A percentile compares a stretch with the other conserved stretches of the same genome.
Evolutionary conservation across 2,888 invertebrate species (phyloP).

Genomic region (Allacma fusca): DNA sequence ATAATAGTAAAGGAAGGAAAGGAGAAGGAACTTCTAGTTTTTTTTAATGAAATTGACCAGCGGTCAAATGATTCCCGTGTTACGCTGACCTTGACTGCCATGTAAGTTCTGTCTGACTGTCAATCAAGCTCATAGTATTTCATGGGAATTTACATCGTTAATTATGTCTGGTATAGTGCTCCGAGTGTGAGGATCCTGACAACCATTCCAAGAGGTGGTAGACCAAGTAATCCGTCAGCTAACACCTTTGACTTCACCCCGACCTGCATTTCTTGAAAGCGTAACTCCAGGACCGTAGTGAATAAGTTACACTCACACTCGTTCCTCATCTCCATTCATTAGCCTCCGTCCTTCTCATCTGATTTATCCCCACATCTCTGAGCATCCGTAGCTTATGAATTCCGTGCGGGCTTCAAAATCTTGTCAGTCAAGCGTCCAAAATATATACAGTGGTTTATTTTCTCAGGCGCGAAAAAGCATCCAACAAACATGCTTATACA

Average conservation of each 20-base stretch:
- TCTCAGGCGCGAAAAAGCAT: too few relatives aligned
- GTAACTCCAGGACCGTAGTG: neutral
- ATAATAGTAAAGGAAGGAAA: neutral
- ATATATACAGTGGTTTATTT: too few relatives aligned
- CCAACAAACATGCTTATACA: too few relatives aligned
- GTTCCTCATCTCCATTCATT: neutral
- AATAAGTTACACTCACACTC: neutral
- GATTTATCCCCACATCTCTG: too few relatives aligned
- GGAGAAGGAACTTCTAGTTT: constrained; percentile 16
- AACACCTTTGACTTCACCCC: neutral
- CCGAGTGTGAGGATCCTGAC: neutral
- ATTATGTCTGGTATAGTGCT: neutral
- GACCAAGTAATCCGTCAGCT: neutral
- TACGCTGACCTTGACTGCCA: constrained; percentile 30
- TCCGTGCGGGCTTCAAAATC: too few relatives aligned
- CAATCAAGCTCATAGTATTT: constrained; percentile 16
- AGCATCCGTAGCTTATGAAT: too few relatives aligned
- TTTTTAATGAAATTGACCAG: neutral
- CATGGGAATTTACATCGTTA: constrained; percentile 21
- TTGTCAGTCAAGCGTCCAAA: too few relatives aligned
- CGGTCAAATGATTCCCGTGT: constrained; percentile 32
- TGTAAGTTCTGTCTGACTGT: constrained; percentile 21
- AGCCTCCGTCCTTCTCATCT: neutral
- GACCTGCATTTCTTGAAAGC: neutral
- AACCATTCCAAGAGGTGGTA: too few relatives aligned